Percentiles rank a stretch among this genome's conserved stretches.
Evolutionary conservation across 2,888 invertebrate species (phyloP).

Genomic region (Oscheius sp.): DNA sequence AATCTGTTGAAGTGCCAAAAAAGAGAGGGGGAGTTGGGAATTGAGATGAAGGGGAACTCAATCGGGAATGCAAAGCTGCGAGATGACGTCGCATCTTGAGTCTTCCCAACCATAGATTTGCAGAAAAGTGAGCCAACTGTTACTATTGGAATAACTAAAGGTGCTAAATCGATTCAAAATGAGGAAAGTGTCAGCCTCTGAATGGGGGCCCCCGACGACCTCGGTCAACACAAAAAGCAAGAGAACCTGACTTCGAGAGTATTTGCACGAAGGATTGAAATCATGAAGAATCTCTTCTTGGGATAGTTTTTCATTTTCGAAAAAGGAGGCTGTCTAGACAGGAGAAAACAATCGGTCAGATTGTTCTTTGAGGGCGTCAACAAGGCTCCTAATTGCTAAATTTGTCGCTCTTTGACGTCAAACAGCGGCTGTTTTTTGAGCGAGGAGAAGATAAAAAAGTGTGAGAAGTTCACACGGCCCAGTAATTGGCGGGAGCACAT

Average conservation of each 20-base stretch:
- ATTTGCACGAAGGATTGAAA: no score
- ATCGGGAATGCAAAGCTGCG: slow-evolving; percentile 1
- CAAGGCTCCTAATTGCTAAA: background rate
- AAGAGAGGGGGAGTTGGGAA: no score
- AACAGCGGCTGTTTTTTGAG: background rate
- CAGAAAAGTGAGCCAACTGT: background rate
- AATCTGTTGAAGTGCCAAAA: no score
- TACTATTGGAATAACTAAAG: background rate
- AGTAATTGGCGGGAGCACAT: slow-evolving; percentile 16
- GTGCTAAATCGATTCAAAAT: background rate
- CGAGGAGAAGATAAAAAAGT: background rate
- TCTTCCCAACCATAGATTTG: no score
- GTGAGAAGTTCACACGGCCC: background rate
- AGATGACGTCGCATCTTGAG: background rate
- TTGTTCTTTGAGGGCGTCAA: no score
- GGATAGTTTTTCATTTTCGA: no score
- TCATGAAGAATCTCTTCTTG: no score
- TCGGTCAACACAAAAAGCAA: slow-evolving; percentile 8
- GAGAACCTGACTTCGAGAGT: slow-evolving; percentile 4
- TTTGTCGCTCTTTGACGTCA: background rate
- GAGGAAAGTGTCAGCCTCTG: background rate
- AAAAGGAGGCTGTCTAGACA: no score
- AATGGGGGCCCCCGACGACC: slow-evolving; percentile 4
- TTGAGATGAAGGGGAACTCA: background rate
- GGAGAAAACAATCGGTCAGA: no score